A percentile compares a stretch with the other conserved stretches of the same genome.
Evolutionary conservation across 2,113 vertebrate genomes (phyloP).

Genomic region (Mobula birostris): DNA sequence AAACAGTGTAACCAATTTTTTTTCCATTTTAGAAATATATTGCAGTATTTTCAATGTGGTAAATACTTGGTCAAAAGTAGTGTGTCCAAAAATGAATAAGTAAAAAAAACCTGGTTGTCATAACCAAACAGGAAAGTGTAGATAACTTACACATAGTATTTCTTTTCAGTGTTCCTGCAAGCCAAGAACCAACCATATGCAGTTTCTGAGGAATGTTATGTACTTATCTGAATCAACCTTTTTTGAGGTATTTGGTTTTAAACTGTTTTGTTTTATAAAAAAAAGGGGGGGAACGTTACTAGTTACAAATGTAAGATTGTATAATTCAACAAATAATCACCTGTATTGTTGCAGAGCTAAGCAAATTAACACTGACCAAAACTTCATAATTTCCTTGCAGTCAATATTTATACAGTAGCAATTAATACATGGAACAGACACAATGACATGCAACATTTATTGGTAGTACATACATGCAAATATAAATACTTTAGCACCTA

Average conservation of each 20-base stretch:
- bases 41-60: not conserved
- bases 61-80: not conserved
- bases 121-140: not conserved
- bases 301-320: not conserved
- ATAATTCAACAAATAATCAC: not conserved
- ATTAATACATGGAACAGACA: constrained; percentile 16
- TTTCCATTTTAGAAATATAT: not conserved
- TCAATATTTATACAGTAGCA: not conserved
- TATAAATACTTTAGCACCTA: constrained; percentile 35
- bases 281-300: not conserved
- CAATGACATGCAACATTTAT: constrained; percentile 27
- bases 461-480: constrained; percentile 29
- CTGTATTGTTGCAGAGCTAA: not conserved
- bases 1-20: not conserved
- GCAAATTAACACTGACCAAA: constrained; percentile 5
- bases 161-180: constrained; percentile 2
- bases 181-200: not conserved
- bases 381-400: not conserved
- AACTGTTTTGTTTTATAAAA: not conserved
- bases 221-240: not conserved
- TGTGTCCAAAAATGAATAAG: not conserved
- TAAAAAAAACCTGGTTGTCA: not conserved
- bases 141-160: not conserved
- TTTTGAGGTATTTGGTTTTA: not conserved
- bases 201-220: not conserved